Base-by-base conservation (phyloP, 37 sponge, comb jelly and placozoan genomes). In the Crambe crambe region DNA sequence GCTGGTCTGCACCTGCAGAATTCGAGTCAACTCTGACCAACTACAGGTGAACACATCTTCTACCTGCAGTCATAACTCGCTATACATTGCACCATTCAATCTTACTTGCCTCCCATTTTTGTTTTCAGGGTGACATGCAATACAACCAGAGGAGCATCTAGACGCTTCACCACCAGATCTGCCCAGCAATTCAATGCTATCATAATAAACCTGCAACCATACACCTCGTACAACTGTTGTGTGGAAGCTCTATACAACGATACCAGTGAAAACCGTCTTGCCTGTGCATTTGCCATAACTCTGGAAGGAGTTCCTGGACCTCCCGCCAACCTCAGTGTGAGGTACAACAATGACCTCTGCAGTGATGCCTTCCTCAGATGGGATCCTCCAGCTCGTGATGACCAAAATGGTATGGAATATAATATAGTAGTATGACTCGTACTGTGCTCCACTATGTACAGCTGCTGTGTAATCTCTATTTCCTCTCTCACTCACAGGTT, bases 171-270 rank as follows among this genome's bases (percentile, higher is more conserved):
- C 1, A 70, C 71, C 2, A 3, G n/a, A 70, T 20, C 34, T 3
- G 25, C 25, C 23, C 15, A 3, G 41, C 3, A 6, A 2, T 18
- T 17, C 71, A 23, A 6, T 18, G 20, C 38, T 42, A 37, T 70
- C 42, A 2, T 70, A 1, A 20, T 37, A 37, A 38, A 2, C 1
- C 43, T 70, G 15, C 40, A 39, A 2, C 71, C 71, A 35, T 70
- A 26, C 22, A 70, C 71, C 41, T 23, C 2, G n/a, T 70, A 70
- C 71, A 40, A 23, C 71, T 70, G 71, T 42, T 70, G 71, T 70
- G 71, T 70, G 43, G 41, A 39, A 38, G 41, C 71, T 9, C 41
- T 41, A 23, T 61, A 29, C 71, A 70, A n/a, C 1, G 43, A 39
- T 37, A 4, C 26, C 71, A n/a, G 41, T 22, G 71, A 38, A 17